Evolutionary conservation across 2,113 vertebrate species (phyloP).

Genomic region (Pelmatolapia mariae): DNA sequence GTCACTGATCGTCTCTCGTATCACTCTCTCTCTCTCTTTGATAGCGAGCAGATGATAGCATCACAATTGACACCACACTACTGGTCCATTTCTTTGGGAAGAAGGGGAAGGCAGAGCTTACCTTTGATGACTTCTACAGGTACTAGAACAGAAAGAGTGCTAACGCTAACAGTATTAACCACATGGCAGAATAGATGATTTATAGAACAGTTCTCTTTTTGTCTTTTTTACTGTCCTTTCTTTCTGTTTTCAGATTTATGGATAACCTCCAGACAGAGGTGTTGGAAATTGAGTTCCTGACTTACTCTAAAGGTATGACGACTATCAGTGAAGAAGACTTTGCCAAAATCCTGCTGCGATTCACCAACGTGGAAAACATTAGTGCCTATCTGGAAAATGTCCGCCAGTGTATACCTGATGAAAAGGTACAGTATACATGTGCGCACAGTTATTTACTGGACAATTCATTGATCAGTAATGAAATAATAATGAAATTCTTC

Average conservation of each 20-base stretch:
- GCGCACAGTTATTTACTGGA: not conserved
- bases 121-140: slow-evolving; percentile 98
- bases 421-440: slow-evolving; percentile 78
- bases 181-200: not conserved
- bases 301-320: slow-evolving; percentile 96
- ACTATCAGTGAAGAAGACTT: slow-evolving; percentile 98
- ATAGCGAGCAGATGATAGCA: slow-evolving; percentile 87
- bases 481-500: not conserved
- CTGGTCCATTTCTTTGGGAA: slow-evolving; percentile 97
- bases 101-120: slow-evolving; percentile 96
- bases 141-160: slow-evolving; percentile 25
- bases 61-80: slow-evolving; percentile 89
- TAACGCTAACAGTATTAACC: not conserved
- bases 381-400: slow-evolving; percentile 92
- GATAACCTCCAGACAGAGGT: slow-evolving; percentile 98
- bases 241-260: slow-evolving; percentile 83
- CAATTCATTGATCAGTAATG: not conserved
- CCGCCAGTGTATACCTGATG: slow-evolving; percentile 86
- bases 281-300: slow-evolving; percentile 96
- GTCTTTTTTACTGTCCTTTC: not conserved
- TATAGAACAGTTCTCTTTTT: not conserved
- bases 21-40: not conserved
- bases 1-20: not conserved
- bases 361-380: slow-evolving; percentile 97
- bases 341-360: slow-evolving; percentile 92